These are phyloP conservation scores for Thaumetopoea pityocampa DNA, from an alignment of 1,140 invertebrate genomes.

Conservation along the genomic window DNA sequence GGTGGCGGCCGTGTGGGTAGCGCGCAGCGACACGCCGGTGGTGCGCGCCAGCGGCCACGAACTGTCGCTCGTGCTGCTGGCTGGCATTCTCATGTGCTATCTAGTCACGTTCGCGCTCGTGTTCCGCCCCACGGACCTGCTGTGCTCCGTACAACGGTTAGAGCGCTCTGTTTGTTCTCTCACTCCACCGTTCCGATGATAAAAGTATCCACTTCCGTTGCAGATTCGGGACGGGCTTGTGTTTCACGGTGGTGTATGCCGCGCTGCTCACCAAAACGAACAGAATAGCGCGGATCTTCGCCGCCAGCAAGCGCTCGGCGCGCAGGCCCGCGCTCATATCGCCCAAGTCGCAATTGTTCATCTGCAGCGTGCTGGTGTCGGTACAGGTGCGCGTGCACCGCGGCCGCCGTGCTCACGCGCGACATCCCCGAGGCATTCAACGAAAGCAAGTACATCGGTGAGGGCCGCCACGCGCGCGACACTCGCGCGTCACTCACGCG, in stretches of 20 bases:
- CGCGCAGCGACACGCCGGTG: constrained; percentile 90
- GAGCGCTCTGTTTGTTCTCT: constrained; percentile 7
- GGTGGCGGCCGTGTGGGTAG: constrained; percentile 82
- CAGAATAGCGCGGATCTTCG: constrained; percentile 93
- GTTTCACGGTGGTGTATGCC: constrained; percentile 94
- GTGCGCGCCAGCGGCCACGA: constrained; percentile 93
- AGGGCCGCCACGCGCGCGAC: neutral
- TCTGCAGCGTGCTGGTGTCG: constrained; percentile 88
- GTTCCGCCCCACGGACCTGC: constrained; percentile 83
- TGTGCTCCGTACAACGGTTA: constrained; percentile 87
- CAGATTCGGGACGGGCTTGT: constrained; percentile 90
- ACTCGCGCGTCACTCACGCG: neutral
- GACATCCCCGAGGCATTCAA: constrained; percentile 97
- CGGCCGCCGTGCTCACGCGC: constrained; percentile 92
- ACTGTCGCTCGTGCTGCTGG: constrained; percentile 91
- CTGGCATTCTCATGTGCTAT: constrained; percentile 93
- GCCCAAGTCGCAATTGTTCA: constrained; percentile 93
- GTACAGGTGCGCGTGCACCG: constrained; percentile 92
- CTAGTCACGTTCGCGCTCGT: constrained; percentile 90
- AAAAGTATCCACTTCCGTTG: constrained; percentile 27
- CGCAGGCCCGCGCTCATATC: constrained; percentile 94
- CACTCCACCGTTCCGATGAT: neutral
- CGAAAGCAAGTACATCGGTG: constrained; percentile 94
- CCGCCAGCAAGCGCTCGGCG: constrained; percentile 90
- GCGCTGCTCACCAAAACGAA: constrained; percentile 95